phyloP scores from a whole-genome alignment of 2,113 vertebrate species.

The Triplophysa dalaica region DNA sequence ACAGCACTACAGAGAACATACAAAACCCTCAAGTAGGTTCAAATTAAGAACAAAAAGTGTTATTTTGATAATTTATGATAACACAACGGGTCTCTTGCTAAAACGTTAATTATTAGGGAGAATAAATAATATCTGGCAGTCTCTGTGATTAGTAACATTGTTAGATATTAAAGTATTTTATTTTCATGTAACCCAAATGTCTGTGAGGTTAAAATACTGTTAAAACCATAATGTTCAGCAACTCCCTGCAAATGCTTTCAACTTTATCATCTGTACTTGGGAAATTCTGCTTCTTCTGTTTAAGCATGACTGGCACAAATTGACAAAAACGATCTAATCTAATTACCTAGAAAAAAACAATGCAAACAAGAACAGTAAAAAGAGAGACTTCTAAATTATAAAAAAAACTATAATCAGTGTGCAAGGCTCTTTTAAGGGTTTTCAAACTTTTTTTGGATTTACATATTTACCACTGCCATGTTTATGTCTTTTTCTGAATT shows the following conservation, averaged over 20 bases:
- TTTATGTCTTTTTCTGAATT: neutral
- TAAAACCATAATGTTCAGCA: neutral
- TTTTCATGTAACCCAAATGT: neutral
- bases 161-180: neutral
- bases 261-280: neutral
- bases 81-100: neutral
- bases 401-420: neutral
- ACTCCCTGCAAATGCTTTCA: neutral
- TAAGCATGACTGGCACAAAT: neutral
- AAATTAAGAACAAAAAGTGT: neutral
- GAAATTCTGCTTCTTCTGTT: neutral
- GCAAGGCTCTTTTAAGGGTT: neutral
- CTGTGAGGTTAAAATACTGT: neutral
- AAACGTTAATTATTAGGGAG: neutral
- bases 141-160: neutral
- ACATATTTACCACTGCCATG: neutral
- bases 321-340: neutral
- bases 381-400: neutral
- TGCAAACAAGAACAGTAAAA: neutral
- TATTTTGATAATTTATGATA: neutral
- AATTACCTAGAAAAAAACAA: neutral
- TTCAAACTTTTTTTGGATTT: neutral
- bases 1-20: neutral
- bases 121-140: neutral
- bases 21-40: constrained; percentile 3